These are phyloP conservation scores for Drosophila lutescens DNA, from an alignment of 2,888 invertebrate genomes.

Conservation along the genomic window DNA sequence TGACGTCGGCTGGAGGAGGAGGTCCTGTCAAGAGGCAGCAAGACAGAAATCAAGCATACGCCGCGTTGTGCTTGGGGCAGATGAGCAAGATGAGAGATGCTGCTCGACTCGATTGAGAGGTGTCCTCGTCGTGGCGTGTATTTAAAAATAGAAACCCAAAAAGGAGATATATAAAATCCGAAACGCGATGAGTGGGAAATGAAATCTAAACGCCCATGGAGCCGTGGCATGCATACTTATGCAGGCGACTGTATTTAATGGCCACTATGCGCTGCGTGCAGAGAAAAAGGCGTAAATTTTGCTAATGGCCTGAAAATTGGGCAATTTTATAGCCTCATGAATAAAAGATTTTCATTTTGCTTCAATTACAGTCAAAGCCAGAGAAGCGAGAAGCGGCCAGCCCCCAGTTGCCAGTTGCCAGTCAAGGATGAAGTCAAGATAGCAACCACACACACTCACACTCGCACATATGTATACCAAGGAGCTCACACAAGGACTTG, in stretches of 20 bases:
- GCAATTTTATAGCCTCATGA: conserved; percentile 84
- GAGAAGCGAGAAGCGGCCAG: conserved; percentile 34
- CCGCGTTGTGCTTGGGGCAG: conserved; percentile 18
- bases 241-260: conserved; percentile 77
- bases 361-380: conserved; percentile 79
- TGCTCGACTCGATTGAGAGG: conserved; percentile 37
- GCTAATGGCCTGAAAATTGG: conserved; percentile 84
- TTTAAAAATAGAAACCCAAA: conserved; percentile 51
- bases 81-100: neutral
- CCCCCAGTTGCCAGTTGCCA: conserved; percentile 46
- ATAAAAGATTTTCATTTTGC: conserved; percentile 83
- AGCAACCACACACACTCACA: conserved; percentile 60
- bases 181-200: conserved; percentile 47
- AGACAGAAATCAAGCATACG: conserved; percentile 62
- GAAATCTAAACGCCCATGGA: conserved; percentile 64
- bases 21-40: conserved; percentile 48
- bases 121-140: conserved; percentile 34
- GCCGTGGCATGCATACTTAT: conserved; percentile 68
- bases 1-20: conserved; percentile 42
- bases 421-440: conserved; percentile 73
- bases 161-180: neutral
- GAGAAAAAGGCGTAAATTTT: conserved; percentile 83
- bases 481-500: conserved; percentile 16
- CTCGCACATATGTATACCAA: too few relatives aligned
- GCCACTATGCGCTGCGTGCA: conserved; percentile 75